Conservation (phyloP, 2,888 invertebrate genomes). For the Deilephila porcellus region DNA sequence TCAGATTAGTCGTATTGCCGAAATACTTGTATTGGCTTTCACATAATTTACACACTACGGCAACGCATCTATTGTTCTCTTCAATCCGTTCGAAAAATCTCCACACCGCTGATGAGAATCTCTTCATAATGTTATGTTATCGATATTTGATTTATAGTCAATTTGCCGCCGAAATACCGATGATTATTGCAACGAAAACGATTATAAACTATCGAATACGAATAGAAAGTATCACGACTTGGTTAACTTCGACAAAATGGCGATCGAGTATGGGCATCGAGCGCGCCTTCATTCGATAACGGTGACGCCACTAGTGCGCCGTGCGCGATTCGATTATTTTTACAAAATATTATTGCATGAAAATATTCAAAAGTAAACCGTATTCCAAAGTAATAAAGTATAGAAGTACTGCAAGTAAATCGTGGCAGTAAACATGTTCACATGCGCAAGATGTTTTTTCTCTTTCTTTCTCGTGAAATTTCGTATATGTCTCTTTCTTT, state of each 20-base stretch:
- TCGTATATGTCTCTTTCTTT: slow-evolving; percentile 34
- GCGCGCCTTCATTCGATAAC: slow-evolving; percentile 59
- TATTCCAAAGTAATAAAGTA: fast-evolving
- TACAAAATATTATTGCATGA: slow-evolving; percentile 21
- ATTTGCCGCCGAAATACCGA: slow-evolving; percentile 66
- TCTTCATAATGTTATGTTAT: slow-evolving; percentile 69
- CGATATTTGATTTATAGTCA: slow-evolving; percentile 55
- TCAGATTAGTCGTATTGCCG: slow-evolving; percentile 78
- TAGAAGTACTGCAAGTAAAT: background rate
- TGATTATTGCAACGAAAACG: slow-evolving; percentile 59
- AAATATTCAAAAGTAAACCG: slow-evolving; percentile 24
- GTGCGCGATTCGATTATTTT: slow-evolving; percentile 31
- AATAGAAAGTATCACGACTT: slow-evolving; percentile 67
- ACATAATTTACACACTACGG: slow-evolving; percentile 79
- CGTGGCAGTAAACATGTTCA: slow-evolving; percentile 31
- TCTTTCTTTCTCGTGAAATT: slow-evolving; percentile 29
- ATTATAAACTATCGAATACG: slow-evolving; percentile 73
- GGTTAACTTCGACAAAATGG: slow-evolving; percentile 59
- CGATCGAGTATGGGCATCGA: slow-evolving; percentile 65
- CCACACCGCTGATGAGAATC: slow-evolving; percentile 76
- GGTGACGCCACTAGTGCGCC: slow-evolving; percentile 40
- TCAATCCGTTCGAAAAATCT: slow-evolving; percentile 75
- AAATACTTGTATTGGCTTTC: slow-evolving; percentile 78
- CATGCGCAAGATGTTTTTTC: slow-evolving; percentile 25
- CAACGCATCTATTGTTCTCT: slow-evolving; percentile 67